Percentiles rank a stretch among this genome's conserved stretches.
phyloP scores from a whole-genome alignment of 2,888 invertebrate genomes.

The Eurytoma adleriae region DNA sequence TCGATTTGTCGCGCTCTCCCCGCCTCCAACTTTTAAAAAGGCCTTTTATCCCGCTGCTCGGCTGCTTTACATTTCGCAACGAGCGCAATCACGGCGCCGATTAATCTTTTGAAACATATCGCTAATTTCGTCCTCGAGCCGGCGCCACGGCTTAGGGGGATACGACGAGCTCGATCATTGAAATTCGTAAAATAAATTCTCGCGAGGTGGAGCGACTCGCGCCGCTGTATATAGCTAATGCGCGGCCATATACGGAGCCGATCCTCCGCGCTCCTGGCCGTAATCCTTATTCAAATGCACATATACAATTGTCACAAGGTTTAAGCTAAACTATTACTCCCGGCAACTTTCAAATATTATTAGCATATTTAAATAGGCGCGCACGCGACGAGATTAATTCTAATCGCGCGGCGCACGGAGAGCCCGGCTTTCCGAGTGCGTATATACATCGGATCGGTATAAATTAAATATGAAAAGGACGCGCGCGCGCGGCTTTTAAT shows the following conservation, averaged over 20 bases:
- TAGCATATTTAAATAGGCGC: conserved; percentile 19
- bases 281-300: conserved; percentile 39
- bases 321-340: conserved; percentile 26
- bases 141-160: too few relatives aligned
- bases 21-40: too few relatives aligned
- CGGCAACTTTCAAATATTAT: conserved; percentile 49
- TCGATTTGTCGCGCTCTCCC: too few relatives aligned
- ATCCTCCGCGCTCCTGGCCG: not conserved
- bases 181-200: too few relatives aligned
- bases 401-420: conserved; percentile 23
- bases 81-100: too few relatives aligned
- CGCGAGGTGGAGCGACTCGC: too few relatives aligned
- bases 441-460: not conserved
- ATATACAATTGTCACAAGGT: conserved; percentile 32
- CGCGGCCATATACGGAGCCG: not conserved
- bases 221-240: too few relatives aligned
- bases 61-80: too few relatives aligned
- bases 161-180: too few relatives aligned
- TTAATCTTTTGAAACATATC: too few relatives aligned
- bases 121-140: too few relatives aligned
- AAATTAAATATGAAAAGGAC: conserved; percentile 14
- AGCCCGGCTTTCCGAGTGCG: not conserved
- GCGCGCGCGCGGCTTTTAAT: not conserved
- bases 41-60: too few relatives aligned
- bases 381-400: conserved; percentile 18